A percentile compares a stretch with the other conserved stretches of the same genome.
Evolutionary conservation across 2,797 vertebrate species (phyloP).

Genomic region (Acanthurus lineatus): DNA sequence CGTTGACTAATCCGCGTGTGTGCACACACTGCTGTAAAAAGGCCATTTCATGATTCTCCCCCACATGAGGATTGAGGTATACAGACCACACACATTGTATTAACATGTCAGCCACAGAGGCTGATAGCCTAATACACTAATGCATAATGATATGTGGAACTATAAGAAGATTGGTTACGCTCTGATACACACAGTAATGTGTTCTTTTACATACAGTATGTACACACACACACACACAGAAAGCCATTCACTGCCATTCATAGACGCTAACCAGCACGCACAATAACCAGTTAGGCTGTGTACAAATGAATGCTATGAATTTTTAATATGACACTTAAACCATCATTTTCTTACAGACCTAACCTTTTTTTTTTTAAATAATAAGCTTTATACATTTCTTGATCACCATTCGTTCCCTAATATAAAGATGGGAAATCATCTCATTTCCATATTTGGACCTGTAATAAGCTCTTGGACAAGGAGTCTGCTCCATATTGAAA

Average conservation of each 20-base stretch:
- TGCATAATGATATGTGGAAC: conserved; percentile 59
- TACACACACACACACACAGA: conserved; percentile 21
- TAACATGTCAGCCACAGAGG: conserved; percentile 31
- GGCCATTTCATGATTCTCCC: conserved; percentile 28
- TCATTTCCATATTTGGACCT: not conserved
- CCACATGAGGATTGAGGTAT: not conserved
- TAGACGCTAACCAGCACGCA: not conserved
- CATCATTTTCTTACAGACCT: not conserved
- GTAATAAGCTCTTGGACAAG: not conserved
- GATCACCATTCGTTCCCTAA: not conserved
- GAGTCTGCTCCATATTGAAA: not conserved
- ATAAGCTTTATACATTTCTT: not conserved
- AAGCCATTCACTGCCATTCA: not conserved
- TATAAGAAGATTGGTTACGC: conserved; percentile 46
- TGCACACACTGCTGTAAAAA: not conserved
- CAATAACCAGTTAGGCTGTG: not conserved
- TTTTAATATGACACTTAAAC: not conserved
- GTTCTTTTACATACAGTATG: conserved; percentile 36
- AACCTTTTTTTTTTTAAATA: not conserved
- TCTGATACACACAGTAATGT: conserved; percentile 40
- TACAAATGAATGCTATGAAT: conserved; percentile 16
- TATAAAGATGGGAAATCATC: not conserved
- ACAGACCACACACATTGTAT: conserved; percentile 11
- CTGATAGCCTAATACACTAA: conserved; percentile 46
- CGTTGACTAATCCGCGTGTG: not conserved